These are phyloP conservation scores for Tapirus indicus DNA, from an alignment of 2,797 vertebrate species.

Conservation along the genomic window DNA sequence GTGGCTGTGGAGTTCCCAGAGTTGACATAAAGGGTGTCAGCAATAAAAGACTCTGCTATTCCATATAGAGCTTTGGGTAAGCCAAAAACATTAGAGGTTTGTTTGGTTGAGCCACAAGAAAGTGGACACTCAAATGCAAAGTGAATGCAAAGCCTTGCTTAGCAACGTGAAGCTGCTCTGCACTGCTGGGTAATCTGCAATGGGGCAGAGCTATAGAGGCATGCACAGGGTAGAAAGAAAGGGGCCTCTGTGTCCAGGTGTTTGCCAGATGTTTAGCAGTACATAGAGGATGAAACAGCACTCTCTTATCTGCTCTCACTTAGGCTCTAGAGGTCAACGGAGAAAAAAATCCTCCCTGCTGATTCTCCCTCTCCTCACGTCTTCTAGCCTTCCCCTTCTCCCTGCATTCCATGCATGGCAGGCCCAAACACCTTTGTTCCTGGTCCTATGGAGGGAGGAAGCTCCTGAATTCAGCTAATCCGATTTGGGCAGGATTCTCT, in stretches of 20 bases:
- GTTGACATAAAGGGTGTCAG: background rate
- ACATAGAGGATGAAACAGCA: background rate
- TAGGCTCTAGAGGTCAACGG: background rate
- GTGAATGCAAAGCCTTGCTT: background rate
- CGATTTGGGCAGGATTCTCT: background rate
- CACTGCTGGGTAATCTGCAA: background rate
- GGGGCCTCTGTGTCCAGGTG: background rate
- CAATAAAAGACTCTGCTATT: background rate
- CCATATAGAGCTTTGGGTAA: background rate
- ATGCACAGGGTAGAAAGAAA: background rate
- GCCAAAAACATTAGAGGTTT: background rate
- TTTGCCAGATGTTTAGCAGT: background rate
- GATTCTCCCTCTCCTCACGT: too few species aligned
- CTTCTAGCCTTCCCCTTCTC: background rate
- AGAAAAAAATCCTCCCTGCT: background rate
- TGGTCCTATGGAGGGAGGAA: background rate
- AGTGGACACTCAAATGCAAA: background rate
- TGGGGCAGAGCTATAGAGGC: background rate
- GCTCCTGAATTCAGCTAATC: background rate
- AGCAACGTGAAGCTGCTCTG: background rate
- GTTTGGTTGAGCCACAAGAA: background rate
- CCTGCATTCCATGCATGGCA: background rate
- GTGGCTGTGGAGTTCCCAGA: background rate
- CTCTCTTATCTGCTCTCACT: background rate
- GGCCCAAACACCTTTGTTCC: background rate